Evolutionary conservation across 2,797 vertebrate genomes (phyloP).

Genomic region (Characodon lateralis): DNA sequence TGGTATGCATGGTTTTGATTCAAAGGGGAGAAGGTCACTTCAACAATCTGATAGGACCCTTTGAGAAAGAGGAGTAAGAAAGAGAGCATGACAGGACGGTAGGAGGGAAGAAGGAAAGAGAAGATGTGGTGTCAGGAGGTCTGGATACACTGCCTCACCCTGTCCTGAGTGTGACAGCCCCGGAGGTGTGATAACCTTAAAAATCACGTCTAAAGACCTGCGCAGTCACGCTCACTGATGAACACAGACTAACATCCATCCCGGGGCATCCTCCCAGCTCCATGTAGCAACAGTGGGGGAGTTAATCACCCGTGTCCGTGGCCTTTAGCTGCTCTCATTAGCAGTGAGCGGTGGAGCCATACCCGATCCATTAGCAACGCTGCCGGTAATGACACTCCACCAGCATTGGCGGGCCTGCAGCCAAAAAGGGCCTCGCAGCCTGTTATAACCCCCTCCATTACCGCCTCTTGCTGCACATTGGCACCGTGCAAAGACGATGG

Average conservation of each 20-base stretch:
- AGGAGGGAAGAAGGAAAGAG: conserved; percentile 56
- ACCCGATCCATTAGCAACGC: conserved; percentile 85
- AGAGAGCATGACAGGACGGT: conserved; percentile 58
- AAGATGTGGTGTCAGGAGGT: conserved; percentile 70
- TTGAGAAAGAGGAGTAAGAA: conserved; percentile 45
- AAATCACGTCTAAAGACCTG: conserved; percentile 43
- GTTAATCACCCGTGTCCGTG: conserved; percentile 86
- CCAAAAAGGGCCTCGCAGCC: conserved; percentile 67
- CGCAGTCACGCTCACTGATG: conserved; percentile 31
- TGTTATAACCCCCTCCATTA: conserved; percentile 59
- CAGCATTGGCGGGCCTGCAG: conserved; percentile 72
- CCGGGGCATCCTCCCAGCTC: conserved; percentile 68
- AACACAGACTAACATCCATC: conserved; percentile 60
- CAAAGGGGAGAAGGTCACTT: conserved; percentile 77
- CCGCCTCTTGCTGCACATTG: conserved; percentile 55
- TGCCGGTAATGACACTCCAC: conserved; percentile 83
- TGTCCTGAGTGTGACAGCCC: conserved; percentile 63
- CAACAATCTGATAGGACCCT: conserved; percentile 73
- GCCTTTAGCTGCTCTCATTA: conserved; percentile 90
- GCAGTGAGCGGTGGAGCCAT: conserved; percentile 83
- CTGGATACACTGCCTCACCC: conserved; percentile 60
- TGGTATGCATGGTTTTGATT: conserved; percentile 73
- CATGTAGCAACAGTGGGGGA: conserved; percentile 67
- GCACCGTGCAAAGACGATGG: conserved; percentile 40
- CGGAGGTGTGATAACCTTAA: conserved; percentile 73